Evolutionary conservation across 2,888 invertebrate species (phyloP).

Genomic region (Vanessa cardui): DNA sequence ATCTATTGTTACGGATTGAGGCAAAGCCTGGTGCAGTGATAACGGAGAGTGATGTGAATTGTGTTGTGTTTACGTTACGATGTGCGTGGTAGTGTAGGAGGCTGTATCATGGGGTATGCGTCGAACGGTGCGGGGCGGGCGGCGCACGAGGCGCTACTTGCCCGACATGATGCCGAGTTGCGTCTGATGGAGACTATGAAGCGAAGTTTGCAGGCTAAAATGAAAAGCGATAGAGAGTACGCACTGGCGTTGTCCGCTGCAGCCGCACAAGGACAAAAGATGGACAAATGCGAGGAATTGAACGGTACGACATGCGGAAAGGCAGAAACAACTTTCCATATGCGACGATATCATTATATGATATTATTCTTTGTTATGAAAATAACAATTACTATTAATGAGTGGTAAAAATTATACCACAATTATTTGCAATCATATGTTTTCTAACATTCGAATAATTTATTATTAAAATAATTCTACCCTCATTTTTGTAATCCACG

Average conservation of each 20-base stretch:
- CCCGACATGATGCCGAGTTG: slow-evolving; percentile 95
- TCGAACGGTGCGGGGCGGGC: slow-evolving; percentile 92
- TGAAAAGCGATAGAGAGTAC: slow-evolving; percentile 96
- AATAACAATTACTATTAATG: not conserved
- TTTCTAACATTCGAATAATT: not conserved
- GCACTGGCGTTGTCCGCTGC: slow-evolving; percentile 91
- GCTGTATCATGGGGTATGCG: slow-evolving; percentile 90
- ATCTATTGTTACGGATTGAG: slow-evolving; percentile 51
- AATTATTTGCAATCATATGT: not conserved
- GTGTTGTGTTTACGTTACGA: slow-evolving; percentile 76
- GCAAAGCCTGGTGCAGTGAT: slow-evolving; percentile 67
- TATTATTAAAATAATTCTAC: slow-evolving; percentile 6
- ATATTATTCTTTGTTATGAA: slow-evolving; percentile 10
- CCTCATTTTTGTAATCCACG: slow-evolving; percentile 2
- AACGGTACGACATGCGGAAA: slow-evolving; percentile 71
- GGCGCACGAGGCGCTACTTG: slow-evolving; percentile 95
- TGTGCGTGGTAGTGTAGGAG: slow-evolving; percentile 63
- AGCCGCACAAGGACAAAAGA: slow-evolving; percentile 91
- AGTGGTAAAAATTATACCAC: not conserved
- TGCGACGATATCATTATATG: slow-evolving; percentile 6
- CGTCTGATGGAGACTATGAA: slow-evolving; percentile 96
- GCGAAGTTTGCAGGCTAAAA: slow-evolving; percentile 91
- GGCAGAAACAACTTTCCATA: slow-evolving; percentile 27
- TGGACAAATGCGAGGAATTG: slow-evolving; percentile 89
- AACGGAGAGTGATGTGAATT: slow-evolving; percentile 73